These are phyloP conservation scores for Rhynchomys soricoides DNA, from an alignment of 2,113 vertebrate species.

Conservation along the genomic window DNA sequence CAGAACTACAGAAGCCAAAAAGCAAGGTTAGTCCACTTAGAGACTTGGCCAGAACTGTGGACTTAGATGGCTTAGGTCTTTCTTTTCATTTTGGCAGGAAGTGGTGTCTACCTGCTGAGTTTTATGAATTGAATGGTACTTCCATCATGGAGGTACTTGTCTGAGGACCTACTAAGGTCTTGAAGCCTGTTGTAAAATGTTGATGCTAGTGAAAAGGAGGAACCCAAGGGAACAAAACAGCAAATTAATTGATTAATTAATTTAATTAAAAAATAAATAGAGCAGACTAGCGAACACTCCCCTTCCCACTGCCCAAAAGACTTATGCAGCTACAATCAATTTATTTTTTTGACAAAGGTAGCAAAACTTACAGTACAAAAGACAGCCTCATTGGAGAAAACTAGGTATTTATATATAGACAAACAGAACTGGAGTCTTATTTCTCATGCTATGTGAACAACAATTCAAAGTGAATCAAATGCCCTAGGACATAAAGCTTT, in stretches of 20 bases:
- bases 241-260: no score
- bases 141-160: not conserved
- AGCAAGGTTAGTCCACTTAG: not conserved
- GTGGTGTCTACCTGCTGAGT: not conserved
- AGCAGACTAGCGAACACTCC: not conserved
- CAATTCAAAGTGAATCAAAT: not conserved
- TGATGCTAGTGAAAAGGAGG: conserved; percentile 43
- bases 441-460: not conserved
- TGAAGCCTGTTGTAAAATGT: not conserved
- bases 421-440: not conserved
- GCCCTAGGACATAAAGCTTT: not conserved
- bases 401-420: not conserved
- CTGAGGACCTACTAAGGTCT: not conserved
- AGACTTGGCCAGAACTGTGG: not conserved
- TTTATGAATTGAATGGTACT: not conserved
- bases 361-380: not conserved
- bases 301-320: no score
- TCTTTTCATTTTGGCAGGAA: not conserved
- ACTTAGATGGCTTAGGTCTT: not conserved
- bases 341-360: not conserved
- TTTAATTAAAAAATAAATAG: not conserved
- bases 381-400: not conserved
- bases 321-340: not conserved
- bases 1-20: not conserved
- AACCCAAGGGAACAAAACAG: not conserved